Percentiles rank a stretch among this genome's conserved stretches.
phyloP scores from a whole-genome alignment of 1,140 invertebrate species.

The Paramacrobiotus metropolitanus region DNA sequence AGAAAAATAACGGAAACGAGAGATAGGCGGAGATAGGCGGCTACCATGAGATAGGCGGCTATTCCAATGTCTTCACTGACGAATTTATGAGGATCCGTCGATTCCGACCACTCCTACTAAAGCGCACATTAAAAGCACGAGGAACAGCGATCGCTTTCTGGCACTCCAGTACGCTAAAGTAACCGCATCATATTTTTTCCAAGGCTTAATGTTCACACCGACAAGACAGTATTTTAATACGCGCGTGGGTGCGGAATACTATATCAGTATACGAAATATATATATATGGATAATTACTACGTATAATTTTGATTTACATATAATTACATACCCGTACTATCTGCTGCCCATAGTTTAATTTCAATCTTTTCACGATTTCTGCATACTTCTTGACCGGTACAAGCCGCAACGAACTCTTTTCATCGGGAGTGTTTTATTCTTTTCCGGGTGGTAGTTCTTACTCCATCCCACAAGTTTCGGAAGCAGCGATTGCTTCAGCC shows the following conservation, averaged over 20 bases:
- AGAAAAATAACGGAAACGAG: neutral
- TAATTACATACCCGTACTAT: constrained; percentile 42
- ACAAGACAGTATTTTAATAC: too few species aligned
- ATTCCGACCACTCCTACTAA: neutral
- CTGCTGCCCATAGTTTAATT: constrained; percentile 47
- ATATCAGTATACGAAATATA: too few species aligned
- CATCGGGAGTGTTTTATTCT: too few species aligned
- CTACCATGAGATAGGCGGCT: neutral
- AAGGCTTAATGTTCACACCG: too few species aligned
- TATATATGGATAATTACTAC: too few species aligned
- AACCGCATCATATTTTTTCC: too few species aligned
- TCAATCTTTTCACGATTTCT: constrained; percentile 43
- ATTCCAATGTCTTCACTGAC: neutral
- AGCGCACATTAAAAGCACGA: too few species aligned
- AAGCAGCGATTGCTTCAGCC: constrained; percentile 25
- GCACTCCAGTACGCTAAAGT: too few species aligned
- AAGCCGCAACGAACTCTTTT: constrained; percentile 34
- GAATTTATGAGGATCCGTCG: neutral
- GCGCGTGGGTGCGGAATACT: too few species aligned
- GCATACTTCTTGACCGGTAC: constrained; percentile 43
- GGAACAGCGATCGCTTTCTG: too few species aligned
- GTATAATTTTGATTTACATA: too few species aligned
- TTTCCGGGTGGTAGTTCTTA: too few species aligned
- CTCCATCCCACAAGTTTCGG: constrained; percentile 42
- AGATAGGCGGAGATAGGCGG: neutral